phyloP scores from a whole-genome alignment of 2,113 vertebrate species.

The Ursus arctos region DNA sequence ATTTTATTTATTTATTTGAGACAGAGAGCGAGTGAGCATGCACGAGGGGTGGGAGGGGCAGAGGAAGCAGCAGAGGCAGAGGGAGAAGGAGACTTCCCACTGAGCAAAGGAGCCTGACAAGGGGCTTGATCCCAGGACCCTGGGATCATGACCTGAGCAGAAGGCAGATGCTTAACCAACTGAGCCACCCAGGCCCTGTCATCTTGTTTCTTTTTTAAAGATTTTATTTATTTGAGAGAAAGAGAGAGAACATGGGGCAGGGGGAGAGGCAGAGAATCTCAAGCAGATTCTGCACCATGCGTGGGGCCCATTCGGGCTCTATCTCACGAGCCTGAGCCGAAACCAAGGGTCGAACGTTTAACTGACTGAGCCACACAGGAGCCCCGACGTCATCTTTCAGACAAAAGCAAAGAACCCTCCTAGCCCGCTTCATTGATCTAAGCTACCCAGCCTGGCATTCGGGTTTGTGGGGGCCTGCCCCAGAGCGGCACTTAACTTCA shows the following conservation, averaged over 20 bases:
- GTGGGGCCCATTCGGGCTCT: not conserved
- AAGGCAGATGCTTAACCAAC: not conserved
- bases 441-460: not conserved
- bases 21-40: not conserved
- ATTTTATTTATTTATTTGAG: not conserved
- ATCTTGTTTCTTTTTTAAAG: not conserved
- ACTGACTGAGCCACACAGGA: not conserved
- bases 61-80: not conserved
- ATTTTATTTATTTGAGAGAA: not conserved
- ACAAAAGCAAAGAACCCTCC: not conserved
- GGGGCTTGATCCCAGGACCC: not conserved
- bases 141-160: too few relatives aligned
- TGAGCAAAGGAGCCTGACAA: not conserved
- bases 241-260: too few relatives aligned
- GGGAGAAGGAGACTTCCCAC: not conserved
- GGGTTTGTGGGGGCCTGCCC: not conserved
- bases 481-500: not conserved
- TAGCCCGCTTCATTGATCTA: not conserved
- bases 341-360: not conserved
- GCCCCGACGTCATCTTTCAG: not conserved
- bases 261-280: not conserved
- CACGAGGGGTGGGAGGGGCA: not conserved
- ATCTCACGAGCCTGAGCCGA: not conserved
- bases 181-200: not conserved
- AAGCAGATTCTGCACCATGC: not conserved